Evolutionary conservation across 2,888 invertebrate species (phyloP).

Genomic region (Malthinus seriepunctatus): DNA sequence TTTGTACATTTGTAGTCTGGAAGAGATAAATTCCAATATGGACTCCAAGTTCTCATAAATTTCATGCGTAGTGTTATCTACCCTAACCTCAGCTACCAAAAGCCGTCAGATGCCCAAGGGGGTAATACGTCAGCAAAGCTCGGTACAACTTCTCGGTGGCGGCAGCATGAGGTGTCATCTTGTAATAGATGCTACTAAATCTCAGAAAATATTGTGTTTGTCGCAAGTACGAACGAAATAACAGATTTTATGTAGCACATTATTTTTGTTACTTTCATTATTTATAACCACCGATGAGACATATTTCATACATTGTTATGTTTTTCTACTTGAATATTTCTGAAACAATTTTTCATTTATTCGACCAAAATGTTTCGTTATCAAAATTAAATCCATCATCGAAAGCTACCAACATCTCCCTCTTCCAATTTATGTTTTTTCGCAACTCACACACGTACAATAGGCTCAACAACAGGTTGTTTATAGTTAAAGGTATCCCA

Average conservation of each 20-base stretch:
- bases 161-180: slow-evolving; percentile 27
- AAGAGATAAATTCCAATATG: slow-evolving; percentile 30
- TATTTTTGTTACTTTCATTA: slow-evolving; percentile 21
- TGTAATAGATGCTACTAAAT: slow-evolving; percentile 26
- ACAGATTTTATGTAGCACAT: slow-evolving; percentile 29
- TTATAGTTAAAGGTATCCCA: too few species aligned
- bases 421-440: too few species aligned
- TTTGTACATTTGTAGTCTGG: slow-evolving; percentile 11
- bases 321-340: too few species aligned
- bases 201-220: slow-evolving; percentile 28
- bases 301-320: background rate
- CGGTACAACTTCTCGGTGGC: slow-evolving; percentile 21
- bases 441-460: too few species aligned
- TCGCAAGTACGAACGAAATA: slow-evolving; percentile 26
- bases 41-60: slow-evolving; percentile 26
- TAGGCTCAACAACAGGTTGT: too few species aligned
- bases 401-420: too few species aligned
- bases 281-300: slow-evolving; percentile 18
- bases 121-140: slow-evolving; percentile 22
- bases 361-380: too few species aligned
- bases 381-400: too few species aligned
- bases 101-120: slow-evolving; percentile 24
- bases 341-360: too few species aligned
- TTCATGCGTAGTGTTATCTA: slow-evolving; percentile 25
- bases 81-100: slow-evolving; percentile 25